phyloP scores from a whole-genome alignment of 2,113 vertebrate species.

The Apteryx owenii region DNA sequence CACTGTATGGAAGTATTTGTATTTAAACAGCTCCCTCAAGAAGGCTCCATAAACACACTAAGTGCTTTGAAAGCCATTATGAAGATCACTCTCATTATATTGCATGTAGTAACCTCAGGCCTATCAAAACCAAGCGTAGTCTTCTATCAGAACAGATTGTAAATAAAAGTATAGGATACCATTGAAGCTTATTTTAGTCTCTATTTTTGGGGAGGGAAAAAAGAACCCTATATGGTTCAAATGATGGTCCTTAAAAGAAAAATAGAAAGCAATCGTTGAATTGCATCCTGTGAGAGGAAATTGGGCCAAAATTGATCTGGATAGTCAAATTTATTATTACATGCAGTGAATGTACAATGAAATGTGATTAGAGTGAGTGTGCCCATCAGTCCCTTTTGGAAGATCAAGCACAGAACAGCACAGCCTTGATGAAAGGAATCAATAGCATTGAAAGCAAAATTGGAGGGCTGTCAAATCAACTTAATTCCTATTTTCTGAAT shows the following conservation, averaged over 20 bases:
- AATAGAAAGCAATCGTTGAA: conserved; percentile 44
- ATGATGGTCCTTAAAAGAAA: conserved; percentile 13
- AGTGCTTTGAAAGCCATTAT: conserved; percentile 6
- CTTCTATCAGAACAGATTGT: neutral
- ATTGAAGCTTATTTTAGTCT: neutral
- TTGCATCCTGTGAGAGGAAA: conserved; percentile 72
- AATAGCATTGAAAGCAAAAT: conserved; percentile 83
- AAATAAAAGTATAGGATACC: conserved; percentile 27
- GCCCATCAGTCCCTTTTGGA: conserved; percentile 72
- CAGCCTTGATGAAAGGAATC: conserved; percentile 78
- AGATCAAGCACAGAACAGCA: conserved; percentile 60
- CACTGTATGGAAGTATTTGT: neutral
- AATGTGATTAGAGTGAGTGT: conserved; percentile 75
- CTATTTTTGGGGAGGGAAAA: neutral
- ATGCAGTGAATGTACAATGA: conserved; percentile 71
- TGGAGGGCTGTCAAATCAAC: conserved; percentile 82
- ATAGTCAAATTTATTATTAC: conserved; percentile 76
- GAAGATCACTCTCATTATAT: neutral
- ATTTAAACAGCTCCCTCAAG: neutral
- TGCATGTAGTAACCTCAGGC: neutral
- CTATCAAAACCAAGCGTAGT: neutral
- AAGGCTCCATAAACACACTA: neutral
- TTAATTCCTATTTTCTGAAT: conserved; percentile 81
- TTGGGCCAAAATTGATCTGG: conserved; percentile 74
- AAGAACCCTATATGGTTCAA: neutral